Evolutionary conservation across 2,797 vertebrate genomes (phyloP), one percentile per base, ranked within the genome.

Genomic region (Rhadinocentrus ornatus): DNA sequence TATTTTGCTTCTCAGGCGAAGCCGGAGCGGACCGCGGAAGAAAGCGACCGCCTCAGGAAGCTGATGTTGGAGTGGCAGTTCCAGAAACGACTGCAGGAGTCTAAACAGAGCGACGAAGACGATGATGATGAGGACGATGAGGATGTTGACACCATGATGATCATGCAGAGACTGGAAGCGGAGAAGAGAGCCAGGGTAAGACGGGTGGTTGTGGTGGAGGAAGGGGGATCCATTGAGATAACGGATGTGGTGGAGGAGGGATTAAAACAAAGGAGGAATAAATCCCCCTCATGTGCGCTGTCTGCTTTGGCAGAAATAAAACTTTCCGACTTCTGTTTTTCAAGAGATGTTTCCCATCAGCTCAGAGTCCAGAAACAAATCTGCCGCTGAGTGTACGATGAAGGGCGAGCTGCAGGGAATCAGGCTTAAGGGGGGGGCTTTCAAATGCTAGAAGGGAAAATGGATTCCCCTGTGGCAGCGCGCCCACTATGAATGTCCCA

Each of bases 41-140:
- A 99, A 39, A 98, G 93, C 0, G 98, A 98, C 87, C 96, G 98
- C 2, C 94, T 99, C 59, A 95, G 98, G 80, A 98, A 97, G 75
- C 96, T 99, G 69, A 97, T 99, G 98, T 93, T 99, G 46, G 98
- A 99, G 91, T 99, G 98, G 97, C 97, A 99, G 93, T 99, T 99
- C 92, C 98, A 99, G 91, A 98, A 97, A 87, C 88, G 98, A 20
- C 95, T 99, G 71, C 97, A 99, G 77, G 98, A 99, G 85, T 98
- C 97, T 27, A 96, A 98, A 88, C 96, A 97, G 83, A 97, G 96
- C 54, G 97, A 99, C 50, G 97, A 99, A 4, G 97, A 99, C 0
- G 98, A 99, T 0, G 97, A 98, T 41, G 96, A 99, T 58, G 96
- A 98, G 48, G 97, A 99, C 0, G 95, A 96, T 8, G 98, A 99